Base-by-base conservation (phyloP, 2,888 invertebrate species). In the Aelia acuminata region DNA sequence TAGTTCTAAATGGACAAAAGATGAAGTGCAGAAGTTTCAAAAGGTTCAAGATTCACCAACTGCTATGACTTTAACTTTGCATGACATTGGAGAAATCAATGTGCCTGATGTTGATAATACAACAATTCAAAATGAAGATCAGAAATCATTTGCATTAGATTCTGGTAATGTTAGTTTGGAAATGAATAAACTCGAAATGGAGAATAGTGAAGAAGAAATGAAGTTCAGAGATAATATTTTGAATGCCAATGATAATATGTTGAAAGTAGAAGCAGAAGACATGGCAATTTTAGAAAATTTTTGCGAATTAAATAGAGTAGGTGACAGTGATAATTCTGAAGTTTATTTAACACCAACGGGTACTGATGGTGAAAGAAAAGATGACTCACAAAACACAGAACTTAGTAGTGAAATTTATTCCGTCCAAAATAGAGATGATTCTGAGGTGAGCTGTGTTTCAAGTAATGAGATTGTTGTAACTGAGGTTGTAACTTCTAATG, bases 311-410 rank as follows among this genome's bases (percentile, higher is more conserved):
- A 89, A 94, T 90, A 95, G 95, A 92, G 93, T 94, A 63, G 93
- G 94, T 89, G 93, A 95, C 86, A 95, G 95, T 90, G 95, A 96
- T 92, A 94, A 94, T 90, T 95, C 95, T 85, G 95, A 96, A 91
- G 93, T 95, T 89, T 95, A 95, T 91, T 92, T 95, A 90, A 95
- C 95, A 85, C 95, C 95, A 39, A 95, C 95, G 70, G 95, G 95
- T 92, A 93, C 94, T 63, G 91, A 90, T 80, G 85, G 80, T 91
- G 90, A 92, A 92, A 93, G 93, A 91, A 93, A 93, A 92, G 92
- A 92, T 92, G 93, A 93, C 88, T 90, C 90, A 53, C 91, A 92
- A 87, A 91, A 91, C 89, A 91, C 90, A 88, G 92, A 91, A 90
- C 90, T 88, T 89, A 91, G 90, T 88, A 88, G 87, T 84, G 88